Evolutionary conservation across 2,113 vertebrate species (phyloP), one percentile per base, ranked within the genome.

Genomic region (Alaudala cheleensis): DNA sequence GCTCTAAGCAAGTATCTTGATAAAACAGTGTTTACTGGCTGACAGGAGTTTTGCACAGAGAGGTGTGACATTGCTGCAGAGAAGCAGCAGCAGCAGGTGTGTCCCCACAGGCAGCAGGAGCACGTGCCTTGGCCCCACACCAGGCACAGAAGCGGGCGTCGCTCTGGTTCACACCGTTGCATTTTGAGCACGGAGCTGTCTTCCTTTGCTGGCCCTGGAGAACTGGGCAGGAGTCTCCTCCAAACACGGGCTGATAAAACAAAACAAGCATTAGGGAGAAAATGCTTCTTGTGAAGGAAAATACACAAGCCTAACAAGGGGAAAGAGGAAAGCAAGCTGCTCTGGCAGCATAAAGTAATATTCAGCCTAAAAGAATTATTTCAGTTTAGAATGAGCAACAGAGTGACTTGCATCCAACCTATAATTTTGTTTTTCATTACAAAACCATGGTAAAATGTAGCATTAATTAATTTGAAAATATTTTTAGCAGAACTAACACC

Each of bases 111-210:
- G n/a, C 15, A 39, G 4, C 0, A 23, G 50, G 11, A 83, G 37
- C 90, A 96, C 81, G 0, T 95, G 97, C 98, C 98, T 98, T 98
- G 81, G 97, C 95, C 67, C 99, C 98, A 39, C 98, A 99, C 98
- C 98, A 98, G 97, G 98, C 98, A 9, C 99, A 99, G 98, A 98
- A 99, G 81, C 90, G 93, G 15, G 98, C 98, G 5, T 98, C 94
- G 1, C 57, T 31, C 31, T 61, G 96, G 90, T 99, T 99, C 28
- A 90, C 25, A 3, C 95, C 93, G 14, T 90, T 93, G 95, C 98
- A 99, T 34, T 97, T 98, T 60, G 97, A 98, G 94, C 99, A 99
- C 25, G 54, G 94, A 51, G 97, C 44, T 62, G 53, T 98, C 93
- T 97, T 98, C 60, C 81, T 56, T 12, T 92, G 93, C 45, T 84